These are phyloP conservation scores for Antedon mediterranea DNA, from an alignment of 53 echinoderm and acorn worm genomes.

Conservation along the genomic window DNA sequence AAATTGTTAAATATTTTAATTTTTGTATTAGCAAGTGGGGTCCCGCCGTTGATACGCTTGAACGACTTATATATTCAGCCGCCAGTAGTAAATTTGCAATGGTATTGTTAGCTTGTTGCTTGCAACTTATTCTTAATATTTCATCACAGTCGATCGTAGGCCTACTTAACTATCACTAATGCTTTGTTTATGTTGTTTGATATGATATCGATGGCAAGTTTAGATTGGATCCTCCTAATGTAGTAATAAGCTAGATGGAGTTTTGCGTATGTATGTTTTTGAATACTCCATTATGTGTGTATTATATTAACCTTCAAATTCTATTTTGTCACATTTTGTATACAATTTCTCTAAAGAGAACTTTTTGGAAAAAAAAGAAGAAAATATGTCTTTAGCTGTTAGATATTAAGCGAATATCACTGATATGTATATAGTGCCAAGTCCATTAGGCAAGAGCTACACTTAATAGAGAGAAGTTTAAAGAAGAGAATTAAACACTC, in stretches of 20 bases:
- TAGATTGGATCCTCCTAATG: too few relatives aligned
- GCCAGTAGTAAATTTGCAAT: too few relatives aligned
- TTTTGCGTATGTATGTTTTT: background rate
- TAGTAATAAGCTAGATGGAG: background rate
- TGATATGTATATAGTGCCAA: background rate
- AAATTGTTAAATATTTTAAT: too few relatives aligned
- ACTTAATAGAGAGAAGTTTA: constrained; percentile 1
- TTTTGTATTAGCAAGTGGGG: too few relatives aligned
- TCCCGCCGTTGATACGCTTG: too few relatives aligned
- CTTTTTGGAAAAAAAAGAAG: background rate
- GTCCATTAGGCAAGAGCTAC: background rate
- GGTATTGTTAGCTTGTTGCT: too few relatives aligned
- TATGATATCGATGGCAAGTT: too few relatives aligned
- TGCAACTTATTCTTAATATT: too few relatives aligned
- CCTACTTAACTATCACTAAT: too few relatives aligned
- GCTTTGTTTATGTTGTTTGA: too few relatives aligned
- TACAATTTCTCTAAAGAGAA: background rate
- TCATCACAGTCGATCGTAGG: too few relatives aligned
- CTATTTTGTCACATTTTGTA: background rate
- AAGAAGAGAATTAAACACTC: background rate
- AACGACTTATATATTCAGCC: too few relatives aligned
- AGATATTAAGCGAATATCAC: background rate
- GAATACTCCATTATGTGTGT: background rate
- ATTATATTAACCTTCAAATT: background rate
- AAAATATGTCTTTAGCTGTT: constrained; percentile 1